These are phyloP conservation scores for Iselma pallidipennis DNA, from an alignment of 2,888 invertebrate genomes.

Conservation along the genomic window DNA sequence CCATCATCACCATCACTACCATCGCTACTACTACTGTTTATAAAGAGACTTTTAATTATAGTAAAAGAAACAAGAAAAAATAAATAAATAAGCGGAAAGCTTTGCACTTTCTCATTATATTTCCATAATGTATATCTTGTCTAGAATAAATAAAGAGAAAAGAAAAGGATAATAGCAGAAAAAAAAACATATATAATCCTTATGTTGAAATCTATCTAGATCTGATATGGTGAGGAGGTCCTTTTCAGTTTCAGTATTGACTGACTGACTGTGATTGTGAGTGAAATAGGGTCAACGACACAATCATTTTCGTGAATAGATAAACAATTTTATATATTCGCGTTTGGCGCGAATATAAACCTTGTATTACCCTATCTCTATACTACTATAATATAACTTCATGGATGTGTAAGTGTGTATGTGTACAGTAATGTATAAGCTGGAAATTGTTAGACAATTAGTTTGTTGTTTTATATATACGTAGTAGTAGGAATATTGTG, in stretches of 20 bases:
- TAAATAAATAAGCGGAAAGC: conserved; percentile 4
- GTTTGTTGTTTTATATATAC: no score
- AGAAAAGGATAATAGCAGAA: background rate
- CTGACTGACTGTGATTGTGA: background rate
- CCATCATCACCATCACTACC: conserved; percentile 31
- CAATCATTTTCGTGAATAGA: conserved; percentile 31
- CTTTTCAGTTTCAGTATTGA: conserved; percentile 6
- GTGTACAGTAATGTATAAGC: no score
- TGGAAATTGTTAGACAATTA: no score
- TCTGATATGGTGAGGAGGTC: conserved; percentile 35
- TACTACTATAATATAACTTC: background rate
- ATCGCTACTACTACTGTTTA: conserved; percentile 34
- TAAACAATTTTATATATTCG: conserved; percentile 37
- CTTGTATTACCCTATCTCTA: background rate
- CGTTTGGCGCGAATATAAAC: conserved; percentile 23
- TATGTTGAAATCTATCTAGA: conserved; percentile 30
- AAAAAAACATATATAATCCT: no score
- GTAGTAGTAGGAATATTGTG: no score
- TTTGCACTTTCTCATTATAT: no score
- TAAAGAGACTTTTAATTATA: conserved; percentile 17
- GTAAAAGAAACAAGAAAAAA: conserved; percentile 3
- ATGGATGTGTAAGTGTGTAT: background rate
- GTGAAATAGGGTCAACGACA: conserved; percentile 32
- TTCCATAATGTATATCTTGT: no score
- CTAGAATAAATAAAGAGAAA: background rate